Conservation (phyloP, 2,888 invertebrate genomes). For the Acutogordius australiensis region DNA sequence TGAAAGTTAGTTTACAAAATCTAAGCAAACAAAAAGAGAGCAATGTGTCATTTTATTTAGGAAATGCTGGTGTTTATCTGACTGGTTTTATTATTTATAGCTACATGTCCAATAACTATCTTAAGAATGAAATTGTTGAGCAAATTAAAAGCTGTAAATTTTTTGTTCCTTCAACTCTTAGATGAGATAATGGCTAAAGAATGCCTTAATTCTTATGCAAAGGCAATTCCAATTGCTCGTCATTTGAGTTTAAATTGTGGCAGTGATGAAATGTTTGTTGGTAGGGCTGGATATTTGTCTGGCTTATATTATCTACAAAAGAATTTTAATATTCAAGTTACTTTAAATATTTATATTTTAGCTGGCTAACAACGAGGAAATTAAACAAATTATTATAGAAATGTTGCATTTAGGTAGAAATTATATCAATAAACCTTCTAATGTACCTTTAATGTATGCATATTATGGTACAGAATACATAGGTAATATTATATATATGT, state of each 20-base stretch:
- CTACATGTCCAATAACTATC: background rate
- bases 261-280: slow-evolving; percentile 3
- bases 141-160: background rate
- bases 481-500: no score
- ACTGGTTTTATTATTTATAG: background rate
- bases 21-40: background rate
- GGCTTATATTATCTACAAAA: no score
- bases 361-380: no score
- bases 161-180: background rate
- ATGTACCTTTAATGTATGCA: no score
- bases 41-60: background rate
- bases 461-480: no score
- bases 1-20: background rate
- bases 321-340: no score
- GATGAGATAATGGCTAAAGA: background rate
- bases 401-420: no score
- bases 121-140: background rate
- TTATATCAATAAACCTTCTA: no score
- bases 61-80: background rate
- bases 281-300: slow-evolving; percentile 2
- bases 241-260: background rate
- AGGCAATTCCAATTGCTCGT: background rate
- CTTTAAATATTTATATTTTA: no score
- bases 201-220: background rate
- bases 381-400: no score